These are phyloP conservation scores for Pseudoatta argentina DNA, from an alignment of 1,140 invertebrate genomes.

Conservation along the genomic window DNA sequence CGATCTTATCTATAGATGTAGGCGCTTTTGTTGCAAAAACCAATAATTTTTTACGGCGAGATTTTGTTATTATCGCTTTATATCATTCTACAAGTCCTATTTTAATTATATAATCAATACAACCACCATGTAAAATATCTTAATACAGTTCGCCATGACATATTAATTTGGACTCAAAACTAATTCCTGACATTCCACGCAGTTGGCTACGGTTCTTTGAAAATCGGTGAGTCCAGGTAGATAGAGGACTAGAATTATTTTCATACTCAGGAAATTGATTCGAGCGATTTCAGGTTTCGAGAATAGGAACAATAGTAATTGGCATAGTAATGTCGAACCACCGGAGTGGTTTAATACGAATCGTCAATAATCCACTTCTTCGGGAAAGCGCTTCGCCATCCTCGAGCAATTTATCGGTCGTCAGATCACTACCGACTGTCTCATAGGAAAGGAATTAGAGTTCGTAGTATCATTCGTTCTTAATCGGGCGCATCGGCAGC, in stretches of 20 bases:
- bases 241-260: neutral
- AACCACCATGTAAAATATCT: slow-evolving; percentile 25
- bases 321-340: slow-evolving; percentile 10
- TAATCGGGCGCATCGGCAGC: slow-evolving; percentile 62
- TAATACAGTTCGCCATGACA: neutral
- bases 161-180: neutral
- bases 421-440: slow-evolving; percentile 1
- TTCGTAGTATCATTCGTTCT: slow-evolving; percentile 24
- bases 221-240: slow-evolving; percentile 10
- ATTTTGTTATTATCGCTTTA: slow-evolving; percentile 22
- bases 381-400: slow-evolving; percentile 27
- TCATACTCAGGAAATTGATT: slow-evolving; percentile 17
- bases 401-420: slow-evolving; percentile 36
- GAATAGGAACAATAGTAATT: slow-evolving; percentile 21
- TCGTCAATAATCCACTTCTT: slow-evolving; percentile 20
- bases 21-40: neutral
- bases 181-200: neutral
- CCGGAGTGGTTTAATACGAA: slow-evolving; percentile 8
- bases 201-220: neutral
- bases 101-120: slow-evolving; percentile 47
- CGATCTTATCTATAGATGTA: neutral
- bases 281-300: neutral
- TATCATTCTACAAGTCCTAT: slow-evolving; percentile 25
- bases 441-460: slow-evolving; percentile 32
- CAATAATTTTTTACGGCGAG: neutral